Evolutionary conservation across 2,888 invertebrate genomes (phyloP), one percentile per base, ranked within the genome.

Genomic region (Ariolimax columbianus): DNA sequence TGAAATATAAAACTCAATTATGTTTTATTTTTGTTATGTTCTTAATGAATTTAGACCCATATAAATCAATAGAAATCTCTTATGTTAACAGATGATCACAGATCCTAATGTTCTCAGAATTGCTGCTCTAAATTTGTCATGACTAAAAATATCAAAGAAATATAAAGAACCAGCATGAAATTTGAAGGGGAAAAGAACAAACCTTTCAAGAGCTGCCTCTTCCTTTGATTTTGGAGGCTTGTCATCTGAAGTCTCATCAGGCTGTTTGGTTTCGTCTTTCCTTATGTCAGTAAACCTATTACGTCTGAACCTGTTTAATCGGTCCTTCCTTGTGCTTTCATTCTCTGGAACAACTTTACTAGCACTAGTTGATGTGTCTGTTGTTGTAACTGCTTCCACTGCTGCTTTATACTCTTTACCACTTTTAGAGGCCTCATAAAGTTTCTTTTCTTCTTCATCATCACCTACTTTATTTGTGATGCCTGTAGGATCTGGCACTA

Each of bases 121-220:
- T n/a, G n/a, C n/a, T n/a, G n/a, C n/a, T n/a, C n/a, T n/a, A n/a
- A n/a, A n/a, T n/a, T n/a, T n/a, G n/a, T n/a, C n/a, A n/a, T n/a
- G n/a, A n/a, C n/a, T n/a, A n/a, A n/a, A n/a, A n/a, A n/a, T n/a
- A n/a, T n/a, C n/a, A n/a, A n/a, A n/a, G n/a, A n/a, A n/a, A n/a
- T n/a, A n/a, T n/a, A n/a, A n/a, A n/a, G n/a, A n/a, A n/a, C n/a
- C n/a, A n/a, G n/a, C n/a, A n/a, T n/a, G n/a, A n/a, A n/a, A n/a
- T n/a, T n/a, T n/a, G n/a, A n/a, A n/a, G n/a, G n/a, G n/a, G n/a
- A n/a, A 68, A 30, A 30, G 19, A 78, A 59, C 73, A 23, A 78
- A 88, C 89, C 86, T 83, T 81, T 89, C 88, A 81, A 89, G 87
- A 77, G 79, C 85, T 30, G 83, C 87, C 55, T 87, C 86, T 40